Percentiles rank a stretch among this genome's conserved stretches.
These are phyloP conservation scores for Dromas ardeola DNA, from an alignment of 2,113 vertebrate genomes.

Conservation along the genomic window DNA sequence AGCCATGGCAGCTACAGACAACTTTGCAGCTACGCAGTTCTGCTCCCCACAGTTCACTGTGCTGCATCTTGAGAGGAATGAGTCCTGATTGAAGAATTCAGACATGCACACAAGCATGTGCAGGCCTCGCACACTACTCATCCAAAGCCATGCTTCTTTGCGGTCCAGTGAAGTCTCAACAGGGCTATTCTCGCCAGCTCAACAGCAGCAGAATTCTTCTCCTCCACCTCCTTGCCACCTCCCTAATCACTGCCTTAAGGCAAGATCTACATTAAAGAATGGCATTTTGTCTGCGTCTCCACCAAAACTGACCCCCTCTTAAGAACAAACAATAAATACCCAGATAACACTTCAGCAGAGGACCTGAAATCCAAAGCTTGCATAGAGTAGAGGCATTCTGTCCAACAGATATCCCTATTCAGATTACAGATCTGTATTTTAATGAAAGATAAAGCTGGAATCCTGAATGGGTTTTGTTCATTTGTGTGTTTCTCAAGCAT, in stretches of 20 bases:
- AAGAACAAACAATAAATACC: background rate
- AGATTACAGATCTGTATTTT: background rate
- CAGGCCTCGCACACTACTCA: background rate
- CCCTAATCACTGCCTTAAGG: background rate
- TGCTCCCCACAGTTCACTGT: background rate
- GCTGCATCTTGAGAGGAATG: background rate
- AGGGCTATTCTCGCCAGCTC: background rate
- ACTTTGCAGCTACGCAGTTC: background rate
- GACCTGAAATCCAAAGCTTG: background rate
- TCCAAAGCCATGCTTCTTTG: background rate
- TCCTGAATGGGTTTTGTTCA: background rate
- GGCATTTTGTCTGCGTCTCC: background rate
- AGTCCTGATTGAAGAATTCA: background rate
- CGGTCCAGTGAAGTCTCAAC: background rate
- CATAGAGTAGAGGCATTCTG: background rate
- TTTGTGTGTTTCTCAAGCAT: background rate
- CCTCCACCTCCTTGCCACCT: background rate
- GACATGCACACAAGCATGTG: background rate
- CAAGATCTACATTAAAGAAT: background rate
- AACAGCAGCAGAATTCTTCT: background rate
- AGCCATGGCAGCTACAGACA: background rate
- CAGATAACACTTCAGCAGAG: background rate
- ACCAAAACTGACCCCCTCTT: background rate
- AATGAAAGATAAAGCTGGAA: background rate
- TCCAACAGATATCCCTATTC: background rate